Evolutionary conservation across 2,888 invertebrate genomes (phyloP), one percentile per base, ranked within the genome.

Genomic region (Papilio elwesi): DNA sequence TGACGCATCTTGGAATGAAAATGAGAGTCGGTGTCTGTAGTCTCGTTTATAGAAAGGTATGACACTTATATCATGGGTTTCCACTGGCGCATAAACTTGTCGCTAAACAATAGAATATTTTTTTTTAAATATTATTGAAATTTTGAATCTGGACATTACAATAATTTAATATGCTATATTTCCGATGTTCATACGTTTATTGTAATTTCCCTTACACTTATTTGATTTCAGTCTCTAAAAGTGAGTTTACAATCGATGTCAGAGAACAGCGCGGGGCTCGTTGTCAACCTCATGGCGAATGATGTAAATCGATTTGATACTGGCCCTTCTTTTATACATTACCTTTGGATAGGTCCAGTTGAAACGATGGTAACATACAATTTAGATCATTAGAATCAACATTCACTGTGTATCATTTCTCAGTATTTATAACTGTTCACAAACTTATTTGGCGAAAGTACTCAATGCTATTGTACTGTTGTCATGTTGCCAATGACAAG

Each of bases 31-130:
- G 97, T 0, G 95, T 96, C 67, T 97, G 97, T 84, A 96, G 97
- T 64, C 89, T 98, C 11, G 95, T 98, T 79, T 98, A 97, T 82
- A 95, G 97, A 91, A 98, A 98, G 95, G 97, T 97, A 77, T 67
- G 52, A 66, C 12, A 13, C 12, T 7, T 36, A 16, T 53, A 47
- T 51, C 12, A 8, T 47, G 16, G 11, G 26, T 26, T 26, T 55
- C 53, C 51, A n/a, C 7, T 51, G 51, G 26, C 26, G 26, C 4
- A 26, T 26, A 26, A 26, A 26, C 26, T 26, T 26, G 26, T 26
- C 26, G 26, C 26, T 26, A 26, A 2, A 26, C 26, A 26, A 26
- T 1, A 26, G 26, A 26, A 26, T 26, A n/a, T n/a, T n/a, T n/a
- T n/a, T n/a, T n/a, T n/a, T n/a, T n/a, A n/a, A n/a, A n/a, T n/a